phyloP scores from a whole-genome alignment of 2,113 vertebrate species.

The Ploceus nigricollis region DNA sequence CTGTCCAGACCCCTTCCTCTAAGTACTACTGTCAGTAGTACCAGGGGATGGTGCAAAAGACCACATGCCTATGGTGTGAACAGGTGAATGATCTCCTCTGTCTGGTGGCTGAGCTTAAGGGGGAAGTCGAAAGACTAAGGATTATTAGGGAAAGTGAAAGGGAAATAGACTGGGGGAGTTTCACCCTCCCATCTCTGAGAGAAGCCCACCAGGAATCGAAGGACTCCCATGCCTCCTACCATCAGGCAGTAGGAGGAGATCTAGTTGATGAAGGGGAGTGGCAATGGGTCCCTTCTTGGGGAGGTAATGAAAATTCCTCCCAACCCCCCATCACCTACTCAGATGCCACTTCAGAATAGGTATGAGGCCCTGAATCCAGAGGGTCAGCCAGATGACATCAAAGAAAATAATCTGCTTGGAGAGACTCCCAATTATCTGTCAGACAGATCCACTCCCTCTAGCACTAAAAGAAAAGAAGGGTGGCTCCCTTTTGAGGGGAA shows the following conservation, averaged over 20 bases:
- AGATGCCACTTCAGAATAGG: neutral
- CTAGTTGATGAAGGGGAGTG: neutral
- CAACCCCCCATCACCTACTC: no score
- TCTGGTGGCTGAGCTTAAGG: neutral
- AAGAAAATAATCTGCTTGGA: neutral
- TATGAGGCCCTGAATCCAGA: neutral
- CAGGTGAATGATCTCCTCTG: neutral
- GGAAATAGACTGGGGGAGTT: neutral
- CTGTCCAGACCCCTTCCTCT: neutral
- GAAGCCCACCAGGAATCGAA: neutral
- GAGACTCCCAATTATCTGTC: neutral
- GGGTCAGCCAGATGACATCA: neutral
- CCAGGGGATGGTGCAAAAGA: fast-evolving
- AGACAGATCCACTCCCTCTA: neutral
- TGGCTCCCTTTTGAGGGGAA: neutral
- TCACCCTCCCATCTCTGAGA: neutral
- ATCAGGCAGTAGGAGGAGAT: neutral
- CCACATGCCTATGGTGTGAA: fast-evolving
- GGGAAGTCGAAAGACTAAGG: neutral
- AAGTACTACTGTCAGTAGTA: neutral
- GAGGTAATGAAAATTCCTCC: neutral
- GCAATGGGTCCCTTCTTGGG: fast-evolving
- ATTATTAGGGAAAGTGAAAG: neutral
- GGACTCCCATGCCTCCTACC: neutral
- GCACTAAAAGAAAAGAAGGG: neutral